Base-by-base conservation (phyloP, 2,113 vertebrate species). In the Prochilodus magdalenae region DNA sequence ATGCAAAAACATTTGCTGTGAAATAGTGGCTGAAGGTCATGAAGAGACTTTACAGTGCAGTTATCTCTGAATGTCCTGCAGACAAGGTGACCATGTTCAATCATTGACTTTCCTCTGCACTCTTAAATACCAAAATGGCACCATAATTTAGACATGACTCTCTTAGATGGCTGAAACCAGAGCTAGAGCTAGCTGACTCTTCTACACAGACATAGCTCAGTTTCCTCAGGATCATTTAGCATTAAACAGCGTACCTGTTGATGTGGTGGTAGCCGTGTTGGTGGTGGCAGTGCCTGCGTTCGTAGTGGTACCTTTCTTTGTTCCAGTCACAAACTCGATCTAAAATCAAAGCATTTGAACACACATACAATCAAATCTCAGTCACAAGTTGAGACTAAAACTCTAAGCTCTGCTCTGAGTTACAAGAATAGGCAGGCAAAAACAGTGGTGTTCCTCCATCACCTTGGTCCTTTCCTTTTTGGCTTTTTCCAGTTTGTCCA, bases 301-400 rank as follows among this genome's bases (percentile, higher is more conserved):
- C 85, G 95, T 95, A 4, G 95, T 96, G 73, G 96, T 96, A 2
- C 98, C 97, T 70, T 98, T 99, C 90, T 99, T 99, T 44, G 97
- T 99, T 84, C 97, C 96, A 0, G 97, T 99, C 86, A 99, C 97
- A 92, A 99, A 99, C 87, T 99, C 98, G 80, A 99, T 99, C 98
- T 99, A 85, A 60, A 85, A 81, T 26, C 74, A 55, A 49, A 44
- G n/a, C n/a, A n/a, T n/a, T n/a, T n/a, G n/a, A n/a, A n/a, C n/a
- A 53, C 26, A 77, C 27, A 20, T 18, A 53, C 8, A 79, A 16
- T 11, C 0, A 36, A 20, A 15, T n/a, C n/a, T n/a, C 44, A 74
- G 29, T 59, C 49, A 57, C 20, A 40, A 40, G 24, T 55, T 30
- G 67, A 33, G 1, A 73, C 29, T 65, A 44, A 60, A 5, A 18